Evolutionary conservation across 2,888 invertebrate species (phyloP).

Genomic region (Neoascia interrupta): DNA sequence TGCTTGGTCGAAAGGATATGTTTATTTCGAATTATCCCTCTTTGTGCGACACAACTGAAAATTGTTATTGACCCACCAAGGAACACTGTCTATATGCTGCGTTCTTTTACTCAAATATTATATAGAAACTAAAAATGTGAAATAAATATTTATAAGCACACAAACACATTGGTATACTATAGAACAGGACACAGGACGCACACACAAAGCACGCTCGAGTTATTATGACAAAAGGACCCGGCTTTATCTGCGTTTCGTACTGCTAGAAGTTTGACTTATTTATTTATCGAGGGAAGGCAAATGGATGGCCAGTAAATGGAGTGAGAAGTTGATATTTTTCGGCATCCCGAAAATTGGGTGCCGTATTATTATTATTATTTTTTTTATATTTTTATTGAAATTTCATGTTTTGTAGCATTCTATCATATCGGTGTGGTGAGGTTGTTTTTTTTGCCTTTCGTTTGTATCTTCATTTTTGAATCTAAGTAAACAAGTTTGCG

Average conservation of each 20-base stretch:
- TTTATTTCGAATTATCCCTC: conserved; percentile 52
- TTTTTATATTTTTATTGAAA: conserved; percentile 6
- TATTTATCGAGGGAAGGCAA: conserved; percentile 47
- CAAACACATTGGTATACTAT: background rate
- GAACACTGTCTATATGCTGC: background rate
- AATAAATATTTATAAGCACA: conserved; percentile 61
- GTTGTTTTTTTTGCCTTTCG: background rate
- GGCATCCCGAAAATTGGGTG: conserved; percentile 17
- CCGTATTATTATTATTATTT: conserved; percentile 12
- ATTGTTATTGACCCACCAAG: conserved; percentile 31
- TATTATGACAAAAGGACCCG: conserved; percentile 17
- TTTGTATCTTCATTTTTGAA: background rate
- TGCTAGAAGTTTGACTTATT: conserved; percentile 32
- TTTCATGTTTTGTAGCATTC: conserved; percentile 19
- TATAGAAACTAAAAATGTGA: conserved; percentile 54
- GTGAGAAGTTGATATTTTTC: background rate
- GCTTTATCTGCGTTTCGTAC: background rate
- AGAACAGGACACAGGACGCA: too few species aligned
- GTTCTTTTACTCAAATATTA: background rate
- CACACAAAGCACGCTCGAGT: background rate
- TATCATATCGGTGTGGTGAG: background rate
- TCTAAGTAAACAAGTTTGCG: too few species aligned
- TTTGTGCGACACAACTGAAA: conserved; percentile 17
- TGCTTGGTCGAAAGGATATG: conserved; percentile 24
- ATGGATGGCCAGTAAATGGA: conserved; percentile 36